Percentiles rank a stretch among this genome's conserved stretches.
Conservation (phyloP, 1,140 invertebrate genomes). For the Antheraea mylitta region DNA sequence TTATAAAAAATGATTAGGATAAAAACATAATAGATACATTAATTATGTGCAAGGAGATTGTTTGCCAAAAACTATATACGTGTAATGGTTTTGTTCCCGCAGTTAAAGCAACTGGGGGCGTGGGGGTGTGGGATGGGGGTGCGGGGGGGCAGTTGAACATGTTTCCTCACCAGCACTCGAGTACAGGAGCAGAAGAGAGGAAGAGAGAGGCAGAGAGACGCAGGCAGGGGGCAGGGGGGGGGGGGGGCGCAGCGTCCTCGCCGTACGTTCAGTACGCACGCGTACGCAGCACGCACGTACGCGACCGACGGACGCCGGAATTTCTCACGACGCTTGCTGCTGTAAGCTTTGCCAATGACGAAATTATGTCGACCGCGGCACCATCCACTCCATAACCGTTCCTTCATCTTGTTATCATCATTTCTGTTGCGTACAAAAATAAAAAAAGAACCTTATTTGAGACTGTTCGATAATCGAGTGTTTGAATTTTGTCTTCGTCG, state of each 20-base stretch:
- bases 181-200: background rate
- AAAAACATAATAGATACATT: no score
- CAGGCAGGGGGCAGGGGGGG: no score
- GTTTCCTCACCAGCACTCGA: no score
- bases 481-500: conserved; percentile 59
- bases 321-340: conserved; percentile 74
- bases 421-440: conserved; percentile 69
- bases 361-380: conserved; percentile 43
- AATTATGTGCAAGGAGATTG: no score
- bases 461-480: conserved; percentile 72
- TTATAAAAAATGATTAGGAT: no score
- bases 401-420: conserved; percentile 31
- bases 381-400: conserved; percentile 37
- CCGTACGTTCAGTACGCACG: conserved; percentile 25
- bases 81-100: no score
- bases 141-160: background rate
- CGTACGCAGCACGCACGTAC: conserved; percentile 20
- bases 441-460: conserved; percentile 61
- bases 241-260: conserved; percentile 11
- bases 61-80: no score
- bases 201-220: conserved; percentile 12
- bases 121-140: conserved; percentile 8
- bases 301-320: conserved; percentile 42
- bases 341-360: conserved; percentile 74
- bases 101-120: no score